A percentile compares a stretch with the other conserved stretches of the same genome.
phyloP scores from a whole-genome alignment of 2,113 vertebrate species.

The Esox niger region DNA sequence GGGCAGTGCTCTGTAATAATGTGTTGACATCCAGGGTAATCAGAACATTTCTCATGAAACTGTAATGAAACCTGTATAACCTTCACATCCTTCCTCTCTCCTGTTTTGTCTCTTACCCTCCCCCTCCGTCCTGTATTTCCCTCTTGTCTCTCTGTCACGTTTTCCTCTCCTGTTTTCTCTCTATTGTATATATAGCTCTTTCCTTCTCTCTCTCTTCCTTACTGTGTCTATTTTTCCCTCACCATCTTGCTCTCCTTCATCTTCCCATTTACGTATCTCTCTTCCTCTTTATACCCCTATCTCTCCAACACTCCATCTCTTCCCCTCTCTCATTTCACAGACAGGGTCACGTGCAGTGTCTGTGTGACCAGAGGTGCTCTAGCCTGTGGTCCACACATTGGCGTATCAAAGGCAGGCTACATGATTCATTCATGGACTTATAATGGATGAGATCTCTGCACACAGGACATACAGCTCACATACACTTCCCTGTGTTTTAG shows the following conservation, averaged over 20 bases:
- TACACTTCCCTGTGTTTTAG: slow-evolving; percentile 15
- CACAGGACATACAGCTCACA: background rate
- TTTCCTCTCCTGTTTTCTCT: background rate
- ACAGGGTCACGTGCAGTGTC: background rate
- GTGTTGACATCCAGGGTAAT: background rate
- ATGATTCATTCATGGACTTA: background rate
- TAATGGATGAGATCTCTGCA: background rate
- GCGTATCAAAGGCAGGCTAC: background rate
- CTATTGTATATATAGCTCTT: too few relatives aligned
- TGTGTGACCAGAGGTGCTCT: background rate
- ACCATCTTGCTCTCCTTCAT: background rate
- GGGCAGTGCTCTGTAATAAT: background rate
- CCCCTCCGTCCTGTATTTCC: background rate
- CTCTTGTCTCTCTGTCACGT: background rate
- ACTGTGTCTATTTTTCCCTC: background rate
- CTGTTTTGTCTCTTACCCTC: background rate
- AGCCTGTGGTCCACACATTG: background rate
- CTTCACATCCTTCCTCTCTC: background rate
- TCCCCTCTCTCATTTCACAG: background rate
- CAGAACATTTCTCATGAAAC: background rate
- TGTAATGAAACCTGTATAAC: background rate
- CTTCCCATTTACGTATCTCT: too few relatives aligned
- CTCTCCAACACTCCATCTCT: too few relatives aligned
- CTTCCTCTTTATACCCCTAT: too few relatives aligned
- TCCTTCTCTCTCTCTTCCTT: too few relatives aligned